Conservation (phyloP, 2,888 invertebrate species). For the Dicyrtomina minuta region DNA sequence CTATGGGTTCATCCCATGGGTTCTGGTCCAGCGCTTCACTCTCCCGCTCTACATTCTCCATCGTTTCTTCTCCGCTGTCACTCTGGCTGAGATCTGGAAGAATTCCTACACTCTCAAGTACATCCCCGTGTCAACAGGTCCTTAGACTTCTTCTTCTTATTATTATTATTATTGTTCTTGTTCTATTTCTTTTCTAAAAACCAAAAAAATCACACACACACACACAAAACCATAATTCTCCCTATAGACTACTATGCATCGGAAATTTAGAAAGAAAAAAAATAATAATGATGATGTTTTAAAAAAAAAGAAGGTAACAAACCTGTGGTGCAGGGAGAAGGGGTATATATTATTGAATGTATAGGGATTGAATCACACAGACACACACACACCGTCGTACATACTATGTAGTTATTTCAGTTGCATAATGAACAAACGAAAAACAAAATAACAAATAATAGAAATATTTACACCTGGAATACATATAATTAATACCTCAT, state of each 20-base stretch:
- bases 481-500: too few relatives aligned
- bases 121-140: constrained; percentile 53
- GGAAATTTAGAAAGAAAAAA: background rate
- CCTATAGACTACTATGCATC: constrained; percentile 15
- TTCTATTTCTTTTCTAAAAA: background rate
- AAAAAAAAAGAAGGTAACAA: constrained; percentile 28
- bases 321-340: constrained; percentile 25
- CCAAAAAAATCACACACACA: background rate
- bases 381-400: background rate
- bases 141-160: constrained; percentile 39
- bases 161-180: too few relatives aligned
- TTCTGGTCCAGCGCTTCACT: constrained; percentile 86
- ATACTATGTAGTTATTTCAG: constrained; percentile 2
- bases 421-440: background rate
- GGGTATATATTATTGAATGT: constrained; percentile 13
- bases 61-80: constrained; percentile 91
- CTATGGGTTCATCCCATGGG: constrained; percentile 91
- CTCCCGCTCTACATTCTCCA: constrained; percentile 94
- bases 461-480: too few relatives aligned
- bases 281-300: background rate
- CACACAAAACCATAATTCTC: constrained; percentile 2
- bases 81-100: constrained; percentile 94
- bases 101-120: constrained; percentile 71
- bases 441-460: background rate
- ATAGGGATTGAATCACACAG: constrained; percentile 12